phyloP scores from a whole-genome alignment of 2,797 vertebrate genomes.

The Neosalanx taihuensis region DNA sequence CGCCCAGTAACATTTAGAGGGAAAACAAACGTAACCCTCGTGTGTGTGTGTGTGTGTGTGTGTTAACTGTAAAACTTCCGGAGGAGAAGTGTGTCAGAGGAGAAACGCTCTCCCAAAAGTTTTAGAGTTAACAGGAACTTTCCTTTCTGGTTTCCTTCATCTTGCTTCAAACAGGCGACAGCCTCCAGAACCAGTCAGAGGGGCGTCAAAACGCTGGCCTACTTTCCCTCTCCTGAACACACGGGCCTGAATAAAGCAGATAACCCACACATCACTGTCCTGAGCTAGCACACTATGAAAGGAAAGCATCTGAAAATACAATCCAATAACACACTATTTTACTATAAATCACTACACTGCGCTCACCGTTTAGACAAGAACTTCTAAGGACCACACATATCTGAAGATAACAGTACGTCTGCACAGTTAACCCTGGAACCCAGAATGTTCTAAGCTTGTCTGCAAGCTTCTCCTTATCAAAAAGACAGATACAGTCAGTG shows the following conservation, averaged over 20 bases:
- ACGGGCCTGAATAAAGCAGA: slow-evolving; percentile 7
- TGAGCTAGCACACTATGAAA: neutral
- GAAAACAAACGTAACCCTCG: slow-evolving; percentile 40
- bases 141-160: slow-evolving; percentile 69
- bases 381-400: neutral
- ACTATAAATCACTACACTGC: neutral
- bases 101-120: slow-evolving; percentile 55
- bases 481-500: too few species aligned
- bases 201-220: neutral
- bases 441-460: too few species aligned
- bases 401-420: neutral
- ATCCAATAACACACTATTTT: neutral
- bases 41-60: too few species aligned
- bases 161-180: slow-evolving; percentile 78
- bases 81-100: slow-evolving; percentile 37
- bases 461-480: too few species aligned
- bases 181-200: neutral
- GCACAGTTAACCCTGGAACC: too few species aligned
- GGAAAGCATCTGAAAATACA: neutral
- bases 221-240: neutral
- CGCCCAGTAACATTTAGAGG: slow-evolving; percentile 93
- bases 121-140: slow-evolving; percentile 68
- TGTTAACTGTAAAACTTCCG: slow-evolving; percentile 71
- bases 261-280: neutral
- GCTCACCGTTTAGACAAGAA: neutral